Evolutionary conservation across 2,797 vertebrate species (phyloP).

Genomic region (Crax fasciolata): DNA sequence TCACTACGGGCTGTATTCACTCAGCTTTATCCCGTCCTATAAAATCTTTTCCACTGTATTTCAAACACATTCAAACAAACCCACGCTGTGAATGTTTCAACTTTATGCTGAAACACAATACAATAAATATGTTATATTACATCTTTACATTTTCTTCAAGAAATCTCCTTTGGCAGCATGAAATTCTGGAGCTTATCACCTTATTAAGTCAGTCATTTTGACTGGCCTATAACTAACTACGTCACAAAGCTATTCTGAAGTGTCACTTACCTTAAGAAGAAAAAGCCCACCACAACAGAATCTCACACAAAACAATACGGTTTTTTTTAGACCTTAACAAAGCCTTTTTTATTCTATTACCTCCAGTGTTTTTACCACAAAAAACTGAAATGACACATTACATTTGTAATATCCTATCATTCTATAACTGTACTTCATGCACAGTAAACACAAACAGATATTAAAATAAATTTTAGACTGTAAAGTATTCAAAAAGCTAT

Average conservation of each 20-base stretch:
- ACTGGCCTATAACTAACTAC: neutral
- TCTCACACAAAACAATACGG: neutral
- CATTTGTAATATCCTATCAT: neutral
- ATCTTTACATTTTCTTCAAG: neutral
- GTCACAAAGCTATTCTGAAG: neutral
- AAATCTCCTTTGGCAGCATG: neutral
- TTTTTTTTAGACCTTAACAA: neutral
- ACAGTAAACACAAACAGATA: neutral
- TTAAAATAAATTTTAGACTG: neutral
- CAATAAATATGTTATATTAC: neutral
- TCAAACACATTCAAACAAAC: neutral
- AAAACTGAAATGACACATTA: neutral
- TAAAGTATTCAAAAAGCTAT: neutral
- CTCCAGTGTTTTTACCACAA: neutral
- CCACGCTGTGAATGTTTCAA: neutral
- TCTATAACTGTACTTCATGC: neutral
- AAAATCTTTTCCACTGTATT: neutral
- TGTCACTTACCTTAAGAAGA: neutral
- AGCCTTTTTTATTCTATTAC: neutral
- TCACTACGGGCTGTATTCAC: neutral
- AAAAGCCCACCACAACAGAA: neutral
- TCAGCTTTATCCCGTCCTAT: neutral
- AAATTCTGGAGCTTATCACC: neutral
- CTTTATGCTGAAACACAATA: too few species aligned
- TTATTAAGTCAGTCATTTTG: neutral